These are phyloP conservation scores for Allophyes oxyacanthae DNA, from an alignment of 2,888 invertebrate species.

Conservation along the genomic window DNA sequence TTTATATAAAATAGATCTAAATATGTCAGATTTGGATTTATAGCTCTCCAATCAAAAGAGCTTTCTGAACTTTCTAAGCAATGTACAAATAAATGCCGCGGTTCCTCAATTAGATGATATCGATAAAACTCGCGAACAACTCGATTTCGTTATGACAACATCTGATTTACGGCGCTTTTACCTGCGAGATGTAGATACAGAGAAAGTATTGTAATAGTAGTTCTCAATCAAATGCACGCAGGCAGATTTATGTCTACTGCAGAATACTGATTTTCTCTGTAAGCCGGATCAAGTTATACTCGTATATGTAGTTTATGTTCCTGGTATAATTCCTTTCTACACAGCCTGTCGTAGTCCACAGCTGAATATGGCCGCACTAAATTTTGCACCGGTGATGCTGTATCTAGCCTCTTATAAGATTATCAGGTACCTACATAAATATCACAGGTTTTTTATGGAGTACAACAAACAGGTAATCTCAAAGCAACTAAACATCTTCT, in stretches of 20 bases:
- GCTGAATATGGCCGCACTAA: too few relatives aligned
- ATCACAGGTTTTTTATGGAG: too few relatives aligned
- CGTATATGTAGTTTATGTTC: too few relatives aligned
- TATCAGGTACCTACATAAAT: too few relatives aligned
- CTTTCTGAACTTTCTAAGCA: constrained; percentile 43
- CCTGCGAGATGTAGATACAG: constrained; percentile 17
- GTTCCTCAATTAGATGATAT: constrained; percentile 9
- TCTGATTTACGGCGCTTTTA: constrained; percentile 18
- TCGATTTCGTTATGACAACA: constrained; percentile 8
- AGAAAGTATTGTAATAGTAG: constrained; percentile 37
- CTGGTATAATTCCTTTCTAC: too few relatives aligned
- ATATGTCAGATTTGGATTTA: constrained; percentile 4
- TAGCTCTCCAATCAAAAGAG: constrained; percentile 1
- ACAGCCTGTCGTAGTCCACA: too few relatives aligned
- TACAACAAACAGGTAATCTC: too few relatives aligned
- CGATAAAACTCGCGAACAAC: constrained; percentile 11
- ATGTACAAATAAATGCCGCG: constrained; percentile 1
- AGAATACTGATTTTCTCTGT: constrained; percentile 22
- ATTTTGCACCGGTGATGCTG: too few relatives aligned
- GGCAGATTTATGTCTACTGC: neutral
- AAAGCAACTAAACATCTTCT: too few relatives aligned
- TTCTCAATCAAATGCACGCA: constrained; percentile 6
- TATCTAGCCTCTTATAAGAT: too few relatives aligned
- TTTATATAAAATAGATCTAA: constrained; percentile 1
- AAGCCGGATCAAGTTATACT: neutral